Evolutionary conservation across 2,797 vertebrate species (phyloP).

Genomic region (Cossypha caffra): DNA sequence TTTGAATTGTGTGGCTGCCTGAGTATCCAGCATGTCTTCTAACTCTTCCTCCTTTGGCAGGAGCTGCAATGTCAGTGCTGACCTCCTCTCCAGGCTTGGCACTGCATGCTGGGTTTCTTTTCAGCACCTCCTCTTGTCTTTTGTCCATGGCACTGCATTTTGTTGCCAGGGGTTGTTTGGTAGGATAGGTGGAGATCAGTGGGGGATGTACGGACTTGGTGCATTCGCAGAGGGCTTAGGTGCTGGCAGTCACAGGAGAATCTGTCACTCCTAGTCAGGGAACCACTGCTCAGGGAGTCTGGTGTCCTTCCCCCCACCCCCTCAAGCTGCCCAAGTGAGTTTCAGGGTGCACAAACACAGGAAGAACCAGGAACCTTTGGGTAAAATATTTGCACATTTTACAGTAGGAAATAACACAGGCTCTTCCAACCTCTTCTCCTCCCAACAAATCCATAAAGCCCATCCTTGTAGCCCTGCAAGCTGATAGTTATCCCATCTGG

Average conservation of each 20-base stretch:
- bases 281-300: background rate
- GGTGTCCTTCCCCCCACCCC: background rate
- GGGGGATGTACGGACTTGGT: fast-evolving
- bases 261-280: background rate
- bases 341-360: background rate
- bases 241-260: background rate
- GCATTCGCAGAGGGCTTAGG: background rate
- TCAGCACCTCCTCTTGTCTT: background rate
- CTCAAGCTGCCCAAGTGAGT: background rate
- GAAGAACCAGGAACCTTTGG: background rate
- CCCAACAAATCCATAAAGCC: background rate
- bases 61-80: background rate
- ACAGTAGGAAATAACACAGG: background rate
- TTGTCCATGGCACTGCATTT: background rate
- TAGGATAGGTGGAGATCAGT: fast-evolving
- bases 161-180: background rate
- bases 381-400: background rate
- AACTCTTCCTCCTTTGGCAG: background rate
- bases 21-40: background rate
- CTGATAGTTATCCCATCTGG: background rate
- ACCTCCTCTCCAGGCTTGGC: background rate
- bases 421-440: background rate
- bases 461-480: background rate
- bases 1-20: background rate
- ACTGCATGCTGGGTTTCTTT: background rate